These are phyloP conservation scores for Lasiommata megera DNA, from an alignment of 2,888 invertebrate genomes.

Conservation along the genomic window DNA sequence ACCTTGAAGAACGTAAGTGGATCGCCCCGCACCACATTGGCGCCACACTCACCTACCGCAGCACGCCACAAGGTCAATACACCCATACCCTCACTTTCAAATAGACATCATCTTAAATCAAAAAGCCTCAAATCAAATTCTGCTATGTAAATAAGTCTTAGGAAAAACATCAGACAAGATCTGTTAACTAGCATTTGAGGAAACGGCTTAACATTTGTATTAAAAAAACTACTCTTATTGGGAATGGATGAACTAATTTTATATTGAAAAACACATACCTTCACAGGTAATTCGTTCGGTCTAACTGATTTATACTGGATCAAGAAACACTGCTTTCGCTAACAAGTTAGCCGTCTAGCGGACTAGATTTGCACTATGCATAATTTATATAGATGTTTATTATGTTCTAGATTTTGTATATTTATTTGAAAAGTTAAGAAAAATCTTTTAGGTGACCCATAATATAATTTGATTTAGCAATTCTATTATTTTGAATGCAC, in stretches of 20 bases:
- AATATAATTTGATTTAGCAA: conserved; percentile 8
- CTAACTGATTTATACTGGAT: conserved; percentile 7
- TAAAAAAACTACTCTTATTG: not conserved
- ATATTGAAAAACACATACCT: not conserved
- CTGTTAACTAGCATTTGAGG: no score
- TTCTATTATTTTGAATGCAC: conserved; percentile 12
- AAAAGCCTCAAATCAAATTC: not conserved
- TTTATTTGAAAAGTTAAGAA: not conserved
- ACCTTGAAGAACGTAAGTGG: conserved; percentile 89
- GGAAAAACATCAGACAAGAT: not conserved
- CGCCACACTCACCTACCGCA: conserved; percentile 90
- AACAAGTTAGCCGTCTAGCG: conserved; percentile 20
- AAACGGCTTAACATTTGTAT: not conserved
- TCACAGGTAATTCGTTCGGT: not conserved
- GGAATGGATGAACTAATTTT: not conserved
- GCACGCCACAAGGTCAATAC: conserved; percentile 87
- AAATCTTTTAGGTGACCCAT: conserved; percentile 2
- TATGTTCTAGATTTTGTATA: conserved; percentile 11
- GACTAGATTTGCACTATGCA: conserved; percentile 21
- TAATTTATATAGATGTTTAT: conserved; percentile 13
- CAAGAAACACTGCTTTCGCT: conserved; percentile 19
- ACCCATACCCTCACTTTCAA: conserved; percentile 53
- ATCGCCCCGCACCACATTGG: conserved; percentile 87
- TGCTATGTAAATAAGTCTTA: not conserved
- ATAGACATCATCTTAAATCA: conserved; percentile 27